These are phyloP conservation scores for Lathamus discolor DNA, from an alignment of 2,113 vertebrate genomes.

Conservation along the genomic window DNA sequence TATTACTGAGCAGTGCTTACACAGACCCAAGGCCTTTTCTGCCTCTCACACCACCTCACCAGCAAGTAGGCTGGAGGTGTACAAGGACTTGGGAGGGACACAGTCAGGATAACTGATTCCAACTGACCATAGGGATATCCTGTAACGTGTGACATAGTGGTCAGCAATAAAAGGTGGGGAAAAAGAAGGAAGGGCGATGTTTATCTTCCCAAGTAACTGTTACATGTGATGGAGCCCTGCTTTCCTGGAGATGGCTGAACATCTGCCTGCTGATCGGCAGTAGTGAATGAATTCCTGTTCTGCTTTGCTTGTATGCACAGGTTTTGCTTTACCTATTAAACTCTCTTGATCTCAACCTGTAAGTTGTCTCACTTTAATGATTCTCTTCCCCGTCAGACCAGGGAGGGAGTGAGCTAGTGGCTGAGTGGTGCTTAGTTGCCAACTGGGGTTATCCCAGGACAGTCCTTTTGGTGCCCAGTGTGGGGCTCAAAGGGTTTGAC, in stretches of 20 bases:
- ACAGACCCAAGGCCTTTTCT: background rate
- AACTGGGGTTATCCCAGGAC: background rate
- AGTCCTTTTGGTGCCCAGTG: background rate
- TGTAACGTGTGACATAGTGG: background rate
- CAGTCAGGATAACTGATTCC: background rate
- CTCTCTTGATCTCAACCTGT: background rate
- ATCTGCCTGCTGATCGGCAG: background rate
- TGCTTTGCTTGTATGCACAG: background rate
- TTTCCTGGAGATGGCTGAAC: background rate
- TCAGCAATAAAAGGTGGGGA: background rate
- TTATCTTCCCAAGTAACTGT: background rate
- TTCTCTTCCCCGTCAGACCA: background rate
- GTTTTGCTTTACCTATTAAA: background rate
- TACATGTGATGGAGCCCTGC: background rate
- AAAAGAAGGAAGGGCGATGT: background rate
- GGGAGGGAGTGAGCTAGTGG: background rate
- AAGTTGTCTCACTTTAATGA: background rate
- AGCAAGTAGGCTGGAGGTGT: accelerated
- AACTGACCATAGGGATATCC: background rate
- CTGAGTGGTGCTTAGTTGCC: background rate
- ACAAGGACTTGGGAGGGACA: background rate
- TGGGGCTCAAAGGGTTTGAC: background rate
- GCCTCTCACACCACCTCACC: background rate
- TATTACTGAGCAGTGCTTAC: background rate
- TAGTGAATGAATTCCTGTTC: background rate